Conservation (phyloP, 2,888 invertebrate species). For the Synanthedon andrenaeformis region DNA sequence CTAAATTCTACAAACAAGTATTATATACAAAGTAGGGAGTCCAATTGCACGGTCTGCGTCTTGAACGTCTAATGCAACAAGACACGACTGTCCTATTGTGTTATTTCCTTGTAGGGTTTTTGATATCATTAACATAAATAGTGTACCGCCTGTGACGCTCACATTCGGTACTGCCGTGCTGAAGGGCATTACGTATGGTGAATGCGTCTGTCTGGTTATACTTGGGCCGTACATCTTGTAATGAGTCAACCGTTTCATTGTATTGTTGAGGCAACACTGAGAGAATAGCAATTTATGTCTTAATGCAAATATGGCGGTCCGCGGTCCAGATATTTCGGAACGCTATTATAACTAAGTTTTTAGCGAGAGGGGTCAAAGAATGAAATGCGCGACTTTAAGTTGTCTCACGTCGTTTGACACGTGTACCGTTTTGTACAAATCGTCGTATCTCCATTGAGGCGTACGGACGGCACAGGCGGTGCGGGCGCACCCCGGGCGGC, state of each 20-base stretch:
- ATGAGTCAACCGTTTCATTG: constrained; percentile 3
- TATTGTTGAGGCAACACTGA: constrained; percentile 4
- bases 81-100: constrained; percentile 66
- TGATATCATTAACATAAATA: constrained; percentile 65
- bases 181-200: constrained; percentile 15
- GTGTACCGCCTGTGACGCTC: constrained; percentile 45
- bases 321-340: no score
- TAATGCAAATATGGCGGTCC: no score
- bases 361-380: constrained; percentile 19
- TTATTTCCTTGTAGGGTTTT: constrained; percentile 63
- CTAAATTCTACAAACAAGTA: constrained; percentile 60
- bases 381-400: constrained; percentile 31
- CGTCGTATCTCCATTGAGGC: constrained; percentile 59
- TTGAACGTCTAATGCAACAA: constrained; percentile 56
- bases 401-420: constrained; percentile 35
- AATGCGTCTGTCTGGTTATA: background rate
- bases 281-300: no score
- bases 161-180: constrained; percentile 48
- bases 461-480: constrained; percentile 21
- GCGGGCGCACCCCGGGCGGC: constrained; percentile 58
- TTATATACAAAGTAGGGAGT: constrained; percentile 62
- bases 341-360: background rate
- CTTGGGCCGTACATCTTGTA: constrained; percentile 1
- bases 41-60: constrained; percentile 53
- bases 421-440: constrained; percentile 60